Percentiles rank a stretch among this genome's conserved stretches.
Evolutionary conservation across 1,140 invertebrate species (phyloP).

Genomic region (Kradibia gibbosae): DNA sequence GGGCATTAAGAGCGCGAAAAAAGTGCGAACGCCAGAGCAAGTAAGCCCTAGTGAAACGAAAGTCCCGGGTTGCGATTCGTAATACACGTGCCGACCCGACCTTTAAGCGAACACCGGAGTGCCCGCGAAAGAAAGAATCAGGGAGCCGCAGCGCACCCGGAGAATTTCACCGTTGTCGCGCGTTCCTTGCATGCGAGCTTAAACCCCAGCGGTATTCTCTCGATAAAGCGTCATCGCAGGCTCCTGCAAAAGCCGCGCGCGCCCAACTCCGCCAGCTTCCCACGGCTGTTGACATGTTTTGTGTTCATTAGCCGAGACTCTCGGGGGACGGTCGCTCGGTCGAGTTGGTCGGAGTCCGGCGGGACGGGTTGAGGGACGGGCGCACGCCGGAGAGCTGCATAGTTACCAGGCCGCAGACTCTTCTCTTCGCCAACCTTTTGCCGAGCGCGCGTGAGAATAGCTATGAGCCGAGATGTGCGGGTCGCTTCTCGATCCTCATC

Average conservation of each 20-base stretch:
- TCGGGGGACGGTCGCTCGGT: slow-evolving; percentile 47
- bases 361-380: neutral
- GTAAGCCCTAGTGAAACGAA: neutral
- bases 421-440: slow-evolving; percentile 43
- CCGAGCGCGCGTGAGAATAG: slow-evolving; percentile 48
- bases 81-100: neutral
- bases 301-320: slow-evolving; percentile 70
- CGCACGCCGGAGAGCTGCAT: slow-evolving; percentile 17
- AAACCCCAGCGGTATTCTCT: slow-evolving; percentile 43
- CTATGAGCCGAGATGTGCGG: neutral
- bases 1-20: neutral
- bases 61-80: neutral
- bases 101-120: neutral
- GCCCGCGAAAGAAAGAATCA: neutral
- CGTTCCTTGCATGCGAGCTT: neutral
- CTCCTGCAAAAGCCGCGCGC: slow-evolving; percentile 51
- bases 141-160: neutral
- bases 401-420: slow-evolving; percentile 30
- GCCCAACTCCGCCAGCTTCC: slow-evolving; percentile 66
- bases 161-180: slow-evolving; percentile 11
- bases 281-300: slow-evolving; percentile 73
- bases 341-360: neutral
- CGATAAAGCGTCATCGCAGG: slow-evolving; percentile 56
- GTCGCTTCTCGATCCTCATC: neutral
- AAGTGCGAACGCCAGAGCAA: neutral